Base-by-base conservation (phyloP, 1,140 invertebrate genomes). In the Macrosteles quadrilineatus region DNA sequence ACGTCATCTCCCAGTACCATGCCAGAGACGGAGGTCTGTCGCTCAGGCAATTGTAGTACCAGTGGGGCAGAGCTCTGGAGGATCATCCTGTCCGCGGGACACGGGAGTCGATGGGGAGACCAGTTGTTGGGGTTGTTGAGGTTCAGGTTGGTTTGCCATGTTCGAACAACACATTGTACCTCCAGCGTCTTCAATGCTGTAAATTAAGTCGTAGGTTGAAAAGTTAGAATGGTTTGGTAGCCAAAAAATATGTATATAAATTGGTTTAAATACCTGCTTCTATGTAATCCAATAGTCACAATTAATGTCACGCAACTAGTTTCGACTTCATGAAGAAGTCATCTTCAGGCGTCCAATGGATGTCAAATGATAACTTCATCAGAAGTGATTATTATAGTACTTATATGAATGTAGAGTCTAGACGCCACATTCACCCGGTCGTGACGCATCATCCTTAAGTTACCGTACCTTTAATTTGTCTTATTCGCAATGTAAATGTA, bases 91-190 rank as follows among this genome's bases (percentile, higher is more conserved):
- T 72, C 71, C 6, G 25, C 40, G 2, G 68, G 23, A 30, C 73
- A 70, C 9, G 73, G 73, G 14, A 68, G 25, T 43, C 71, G 68
- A n/a, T 21, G 29, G 1, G 36, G 27, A 14, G 50, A 27, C 73
- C 73, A 74, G 64, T 74, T 74, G 29, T 11, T 1, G 1, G 68
- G 27, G 27, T 74, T 74, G 25, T 68, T 53, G 65, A 67, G 72
- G 59, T 70, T 74, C 9, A 69, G 72, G 50, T 74, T 68, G 2
- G 23, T 32, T 21, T 14, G 47, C 73, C 73, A 74, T 9, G 66
- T 62, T 4, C 55, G 55, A 2, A 14, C 25, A 11, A 43, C 36
- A 9, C 36, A 43, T 17, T 43, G 9, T 43, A 17, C 36, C 9
- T 43, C 36, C 9, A 9, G 17, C 9, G 36, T 11, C n/a, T n/a